Base-by-base conservation (phyloP, 1,140 invertebrate genomes). In the Lucilia cuprina region DNA sequence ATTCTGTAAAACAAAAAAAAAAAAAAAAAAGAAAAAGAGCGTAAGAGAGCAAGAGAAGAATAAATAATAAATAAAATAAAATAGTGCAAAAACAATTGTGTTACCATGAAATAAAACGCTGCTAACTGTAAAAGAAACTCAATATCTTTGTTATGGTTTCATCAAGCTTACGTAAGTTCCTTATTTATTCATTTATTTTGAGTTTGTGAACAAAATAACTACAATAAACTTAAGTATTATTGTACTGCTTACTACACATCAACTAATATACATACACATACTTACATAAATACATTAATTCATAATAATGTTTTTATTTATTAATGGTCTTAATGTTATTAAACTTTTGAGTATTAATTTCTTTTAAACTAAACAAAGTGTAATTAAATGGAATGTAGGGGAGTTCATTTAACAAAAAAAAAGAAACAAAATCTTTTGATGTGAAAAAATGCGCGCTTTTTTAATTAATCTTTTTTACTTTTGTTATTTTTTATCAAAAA, bases 121-220 rank as follows among this genome's bases (percentile, higher is more conserved):
- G n/a, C 35, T 70, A 70, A 60, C 55, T 60, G 55, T 60, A 60
- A 60, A 25, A 70, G 65, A 49, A 80, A 80, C 77, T 41, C 74
- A 77, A 77, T 41, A 78, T 47, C 41, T 80, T 80, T 80, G 77
- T 80, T 80, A 80, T 80, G 77, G 77, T 80, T 80, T 80, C 77
- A 80, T 49, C n/a, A 80, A 80, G 77, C 77, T 80, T 80, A 80
- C 77, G 77, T 80, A 80, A 80, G 77, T 80, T n/a, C 35, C 34
- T 78, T 13, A 17, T 17, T 78, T n/a, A 41, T 41, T 41, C 10
- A 41, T 41, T 41, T 41, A 41, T 41, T 41, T 41, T 41, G 41
- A 8, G 10, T 41, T 41, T 41, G 10, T 41, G 41, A 8, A 41
- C 41, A 41, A 30, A 30, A 41, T 41, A 41, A 41, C 41, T 41